Conservation (phyloP, 2,113 vertebrate species). For the Semicossyphus pulcher region DNA sequence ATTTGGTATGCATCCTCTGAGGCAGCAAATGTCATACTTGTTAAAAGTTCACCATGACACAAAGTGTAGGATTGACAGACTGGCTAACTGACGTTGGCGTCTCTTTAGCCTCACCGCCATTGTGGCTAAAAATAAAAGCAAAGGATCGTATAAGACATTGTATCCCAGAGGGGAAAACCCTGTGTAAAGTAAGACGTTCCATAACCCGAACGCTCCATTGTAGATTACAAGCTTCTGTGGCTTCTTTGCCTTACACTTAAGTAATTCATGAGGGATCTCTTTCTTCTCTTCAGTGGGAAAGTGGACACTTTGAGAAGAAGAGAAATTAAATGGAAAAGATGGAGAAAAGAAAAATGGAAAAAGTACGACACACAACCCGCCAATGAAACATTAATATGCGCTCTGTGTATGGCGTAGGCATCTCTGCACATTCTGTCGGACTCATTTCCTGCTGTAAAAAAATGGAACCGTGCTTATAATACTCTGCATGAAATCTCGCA, state of each 20-base stretch:
- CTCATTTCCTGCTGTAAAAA: constrained; percentile 49
- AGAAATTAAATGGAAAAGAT: constrained; percentile 9
- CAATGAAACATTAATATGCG: constrained; percentile 69
- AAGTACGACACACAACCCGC: constrained; percentile 13
- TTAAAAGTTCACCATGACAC: not conserved
- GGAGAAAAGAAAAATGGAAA: constrained; percentile 18
- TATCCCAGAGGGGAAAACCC: constrained; percentile 12
- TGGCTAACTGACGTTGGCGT: no score
- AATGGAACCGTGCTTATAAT: not conserved
- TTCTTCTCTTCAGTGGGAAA: constrained; percentile 18
- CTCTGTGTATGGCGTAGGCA: constrained; percentile 29
- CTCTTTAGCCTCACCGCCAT: not conserved
- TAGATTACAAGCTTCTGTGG: constrained; percentile 25
- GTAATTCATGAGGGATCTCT: constrained; percentile 56
- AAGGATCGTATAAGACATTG: constrained; percentile 13
- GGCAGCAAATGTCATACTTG: no score
- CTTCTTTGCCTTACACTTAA: constrained; percentile 29
- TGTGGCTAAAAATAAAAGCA: constrained; percentile 15
- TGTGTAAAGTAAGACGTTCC: constrained; percentile 13
- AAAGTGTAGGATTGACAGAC: not conserved
- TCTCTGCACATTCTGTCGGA: constrained; percentile 20
- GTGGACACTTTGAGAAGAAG: constrained; percentile 28
- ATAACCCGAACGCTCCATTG: constrained; percentile 2
- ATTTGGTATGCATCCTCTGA: no score
- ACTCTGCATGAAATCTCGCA: not conserved